Conservation (phyloP, 2,113 vertebrate species). For the Protobothrops flavoviridis region DNA sequence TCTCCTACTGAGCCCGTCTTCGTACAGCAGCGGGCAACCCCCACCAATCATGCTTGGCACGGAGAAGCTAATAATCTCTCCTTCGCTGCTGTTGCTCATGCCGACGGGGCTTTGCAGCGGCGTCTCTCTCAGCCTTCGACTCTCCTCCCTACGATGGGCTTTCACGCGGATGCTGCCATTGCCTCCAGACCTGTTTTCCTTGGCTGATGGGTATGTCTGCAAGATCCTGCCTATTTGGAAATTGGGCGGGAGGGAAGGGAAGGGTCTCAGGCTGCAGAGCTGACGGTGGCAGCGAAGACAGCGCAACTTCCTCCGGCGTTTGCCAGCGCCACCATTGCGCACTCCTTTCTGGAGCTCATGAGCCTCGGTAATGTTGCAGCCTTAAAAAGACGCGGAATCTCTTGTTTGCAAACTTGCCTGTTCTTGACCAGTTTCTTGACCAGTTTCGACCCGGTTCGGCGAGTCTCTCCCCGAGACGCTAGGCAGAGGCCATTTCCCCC, state of each 20-base stretch:
- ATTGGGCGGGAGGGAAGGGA: background rate
- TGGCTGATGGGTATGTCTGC: slow-evolving; percentile 47
- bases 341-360: slow-evolving; percentile 42
- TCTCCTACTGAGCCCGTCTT: slow-evolving; percentile 50
- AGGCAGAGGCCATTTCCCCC: background rate
- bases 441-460: background rate
- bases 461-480: too few species aligned
- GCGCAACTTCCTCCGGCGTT: slow-evolving; percentile 32
- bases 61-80: slow-evolving; percentile 64
- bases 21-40: slow-evolving; percentile 23
- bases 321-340: slow-evolving; percentile 47
- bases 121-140: slow-evolving; percentile 21
- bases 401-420: background rate
- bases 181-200: slow-evolving; percentile 31
- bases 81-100: slow-evolving; percentile 68
- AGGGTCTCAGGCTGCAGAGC: slow-evolving; percentile 33
- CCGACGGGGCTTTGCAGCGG: slow-evolving; percentile 24
- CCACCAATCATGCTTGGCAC: slow-evolving; percentile 54
- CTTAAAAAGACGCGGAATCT: background rate
- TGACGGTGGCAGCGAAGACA: slow-evolving; percentile 24
- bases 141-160: slow-evolving; percentile 39
- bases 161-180: slow-evolving; percentile 61
- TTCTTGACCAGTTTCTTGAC: background rate
- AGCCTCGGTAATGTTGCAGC: background rate
- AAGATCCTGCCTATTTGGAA: background rate